phyloP scores from a whole-genome alignment of 2,113 vertebrate genomes.

The Nymphicus hollandicus region DNA sequence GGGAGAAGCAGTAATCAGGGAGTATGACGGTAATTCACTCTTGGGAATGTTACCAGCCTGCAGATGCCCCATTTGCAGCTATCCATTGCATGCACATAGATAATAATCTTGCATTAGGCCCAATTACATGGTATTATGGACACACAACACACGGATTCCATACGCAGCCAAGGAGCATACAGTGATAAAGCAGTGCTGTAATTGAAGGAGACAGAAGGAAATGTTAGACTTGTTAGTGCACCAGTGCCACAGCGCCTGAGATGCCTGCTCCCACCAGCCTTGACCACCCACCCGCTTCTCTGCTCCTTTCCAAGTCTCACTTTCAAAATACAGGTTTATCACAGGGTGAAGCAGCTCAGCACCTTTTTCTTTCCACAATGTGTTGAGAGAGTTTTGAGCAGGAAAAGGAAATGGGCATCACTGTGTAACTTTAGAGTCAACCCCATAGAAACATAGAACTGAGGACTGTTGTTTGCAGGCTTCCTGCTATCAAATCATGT shows the following conservation, averaged over 20 bases:
- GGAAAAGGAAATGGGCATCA: accelerated
- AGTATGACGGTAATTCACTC: not conserved
- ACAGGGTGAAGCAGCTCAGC: not conserved
- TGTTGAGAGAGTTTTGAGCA: not conserved
- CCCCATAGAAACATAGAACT: not conserved
- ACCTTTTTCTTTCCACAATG: not conserved
- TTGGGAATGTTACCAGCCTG: not conserved
- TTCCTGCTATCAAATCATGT: not conserved
- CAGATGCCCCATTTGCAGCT: conserved; percentile 64
- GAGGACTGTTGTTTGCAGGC: not conserved
- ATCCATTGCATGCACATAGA: conserved; percentile 54
- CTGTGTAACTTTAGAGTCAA: not conserved
- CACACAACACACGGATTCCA: conserved; percentile 67
- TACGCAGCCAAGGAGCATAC: conserved; percentile 34
- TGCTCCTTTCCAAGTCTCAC: not conserved
- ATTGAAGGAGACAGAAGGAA: conserved; percentile 75
- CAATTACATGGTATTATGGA: conserved; percentile 77
- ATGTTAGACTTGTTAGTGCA: conserved; percentile 60
- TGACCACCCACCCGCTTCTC: not conserved
- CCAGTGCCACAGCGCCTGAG: not conserved
- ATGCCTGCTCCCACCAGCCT: not conserved
- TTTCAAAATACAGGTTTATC: not conserved
- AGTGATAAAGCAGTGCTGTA: conserved; percentile 66
- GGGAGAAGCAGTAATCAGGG: not conserved
- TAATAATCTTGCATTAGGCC: conserved; percentile 75